Evolutionary conservation across 2,797 vertebrate species (phyloP), one percentile per base, ranked within the genome.

Genomic region (Acanthiza pusilla): DNA sequence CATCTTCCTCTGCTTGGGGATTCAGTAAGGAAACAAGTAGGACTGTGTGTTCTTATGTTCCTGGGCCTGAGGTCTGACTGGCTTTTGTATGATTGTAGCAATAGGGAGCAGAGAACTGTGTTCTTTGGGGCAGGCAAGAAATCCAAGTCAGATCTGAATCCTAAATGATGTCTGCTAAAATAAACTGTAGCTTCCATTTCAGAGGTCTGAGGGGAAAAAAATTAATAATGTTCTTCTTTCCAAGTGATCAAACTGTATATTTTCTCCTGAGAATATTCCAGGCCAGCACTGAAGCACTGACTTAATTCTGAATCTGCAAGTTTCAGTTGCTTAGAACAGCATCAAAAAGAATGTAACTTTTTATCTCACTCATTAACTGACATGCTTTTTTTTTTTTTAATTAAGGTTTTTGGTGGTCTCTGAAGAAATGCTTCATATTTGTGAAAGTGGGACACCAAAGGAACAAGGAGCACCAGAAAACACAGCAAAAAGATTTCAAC

Each of bases 221-320:
- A 71, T 79, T 57, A 72, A 67, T 85, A 83, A 84, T 51, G 71
- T 16, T 63, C 29, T 58, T 92, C n/a, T 88, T 92, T 94, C 51
- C 29, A 60, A 88, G 19, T 73, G 70, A 81, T 88, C 32, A 89
- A 62, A 81, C 38, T 50, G 10, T 29, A 3, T 62, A 27, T 75
- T 88, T 89, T 80, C 70, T 88, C 65, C 43, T 50, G 79, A 75
- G 82, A 92, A 62, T 88, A 68, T 91, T 75, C 48, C 53, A 94
- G 62, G 48, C 43, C 90, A 57, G 51, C 51, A 65, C 26, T 76
- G 62, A 84, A 84, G 34, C n/a, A 32, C 16, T 51, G 47, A 60
- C 20, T 61, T 86, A 87, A 88, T 85, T 88, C 55, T 77, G 65
- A 96, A 75, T 78, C 42, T 75, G 76, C 66, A 78, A 55, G 30